Base-by-base conservation (phyloP, 2,797 vertebrate genomes). In the Knipowitschia caucasica region DNA sequence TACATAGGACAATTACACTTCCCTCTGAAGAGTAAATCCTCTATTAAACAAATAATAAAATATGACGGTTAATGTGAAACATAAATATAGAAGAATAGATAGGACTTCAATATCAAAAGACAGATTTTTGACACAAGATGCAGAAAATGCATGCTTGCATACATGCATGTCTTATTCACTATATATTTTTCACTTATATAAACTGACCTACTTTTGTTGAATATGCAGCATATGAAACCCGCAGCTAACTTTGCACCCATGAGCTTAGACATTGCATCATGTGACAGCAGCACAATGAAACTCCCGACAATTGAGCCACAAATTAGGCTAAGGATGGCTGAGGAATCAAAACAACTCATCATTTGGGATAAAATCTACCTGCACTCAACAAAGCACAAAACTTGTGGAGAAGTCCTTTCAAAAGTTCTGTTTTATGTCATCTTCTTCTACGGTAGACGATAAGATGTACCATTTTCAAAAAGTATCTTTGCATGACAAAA, bases 231-330 rank as follows among this genome's bases (percentile, higher is more conserved):
- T 46, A 40, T 35, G 18, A 53, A 55, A 51, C 29, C 8, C 45
- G 35, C 17, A 62, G 50, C 33, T 1, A 36, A 43, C 63, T 53
- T 50, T 84, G 56, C 78, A 78, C 42, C 52, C 47, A 62, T 63
- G 55, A 68, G 34, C 43, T 61, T 57, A 67, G 62, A 67, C 56
- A 50, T 83, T 85, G 72, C 78, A 64, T 87, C 75, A 85, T 73
- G 40, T 62, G 25, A 31, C 63, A 18, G 61, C 54, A 60, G 46
- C 47, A 67, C 62, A 47, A 50, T 20, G 47, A 25, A 45, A 59
- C 60, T 15, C 50, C 42, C 38, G 61, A 59, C 34, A 44, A 55
- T 31, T 56, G 59, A 44, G 38, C 34, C 64, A 77, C 51, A 79
- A 66, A 62, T 31, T 47, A 67, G 50, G 56, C 25, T 52, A 52